Evolutionary conservation across 37 sponge, comb jelly and placozoan genomes (phyloP), one percentile per base, ranked within the genome.

Genomic region (Hexactinellida sp.): DNA sequence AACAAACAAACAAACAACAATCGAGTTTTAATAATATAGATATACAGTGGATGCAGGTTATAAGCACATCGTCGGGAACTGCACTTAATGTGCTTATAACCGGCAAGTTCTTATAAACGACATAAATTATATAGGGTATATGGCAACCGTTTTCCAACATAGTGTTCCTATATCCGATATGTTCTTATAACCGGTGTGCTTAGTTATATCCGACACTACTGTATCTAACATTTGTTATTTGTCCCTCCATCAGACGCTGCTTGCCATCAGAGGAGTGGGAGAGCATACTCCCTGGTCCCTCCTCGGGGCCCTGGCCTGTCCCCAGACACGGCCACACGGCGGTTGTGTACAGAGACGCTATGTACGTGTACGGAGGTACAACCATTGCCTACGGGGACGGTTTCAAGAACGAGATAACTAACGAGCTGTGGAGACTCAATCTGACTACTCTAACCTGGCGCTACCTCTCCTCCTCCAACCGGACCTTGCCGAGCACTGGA

Each of bases 361-460:
- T 63, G 76, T 63, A 21, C 13, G 76, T 63, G 76, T 63, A 63
- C 76, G 76, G 76, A 32, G 76, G 76, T 63, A 63, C 76, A 32
- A 63, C 30, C 25, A 63, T 63, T 23, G 3, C 76, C 5, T 63
- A 63, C 30, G 76, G 34, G 25, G 13, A 63, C 28, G 76, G 34
- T 21, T 7, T 63, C 34, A 63, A n/a, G 30, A 63, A 63, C 30
- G 76, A 63, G 13, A 63, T 63, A 10, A 63, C 76, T 63, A 63
- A 63, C 76, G 28, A 63, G 30, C 34, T 63, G 5, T 63, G 76
- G 76, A 10, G 34, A 25, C 30, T 63, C 1, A 63, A 63, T n/a
- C 76, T 63, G 13, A 63, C 76, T n/a, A 21, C 76, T n/a, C 3
- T 63, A 23, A 63, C 34, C 3, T 63, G 76, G 76, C 3, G 28